Conservation (phyloP, 2,888 invertebrate genomes). For the Ctenicera cuprea region DNA sequence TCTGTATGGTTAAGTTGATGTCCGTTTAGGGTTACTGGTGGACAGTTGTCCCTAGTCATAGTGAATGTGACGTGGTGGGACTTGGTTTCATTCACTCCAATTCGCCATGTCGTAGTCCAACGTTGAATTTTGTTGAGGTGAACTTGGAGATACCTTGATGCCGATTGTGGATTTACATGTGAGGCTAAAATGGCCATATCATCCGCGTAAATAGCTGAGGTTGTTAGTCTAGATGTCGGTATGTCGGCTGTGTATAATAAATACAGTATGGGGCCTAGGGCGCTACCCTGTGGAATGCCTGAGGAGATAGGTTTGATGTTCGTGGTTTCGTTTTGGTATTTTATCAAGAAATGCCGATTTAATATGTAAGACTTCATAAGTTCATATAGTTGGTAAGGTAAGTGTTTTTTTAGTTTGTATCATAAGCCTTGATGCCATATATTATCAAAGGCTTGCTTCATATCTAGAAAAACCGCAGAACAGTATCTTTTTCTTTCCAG, state of each 20-base stretch:
- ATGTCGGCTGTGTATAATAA: too few relatives aligned
- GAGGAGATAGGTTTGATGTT: slow-evolving; percentile 2
- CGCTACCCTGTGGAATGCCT: slow-evolving; percentile 7
- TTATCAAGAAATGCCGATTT: slow-evolving; percentile 1
- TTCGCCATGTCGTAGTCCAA: background rate
- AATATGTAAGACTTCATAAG: slow-evolving; percentile 7
- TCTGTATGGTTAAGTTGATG: too few relatives aligned
- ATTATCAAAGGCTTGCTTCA: slow-evolving; percentile 3
- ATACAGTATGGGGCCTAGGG: too few relatives aligned
- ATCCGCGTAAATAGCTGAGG: background rate
- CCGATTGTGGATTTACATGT: background rate
- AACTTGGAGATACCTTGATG: background rate
- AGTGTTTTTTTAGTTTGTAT: background rate
- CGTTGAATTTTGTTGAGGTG: background rate
- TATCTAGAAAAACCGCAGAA: too few relatives aligned
- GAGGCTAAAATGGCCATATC: background rate
- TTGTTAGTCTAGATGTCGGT: too few relatives aligned
- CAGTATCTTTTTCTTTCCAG: too few relatives aligned
- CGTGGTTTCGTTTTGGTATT: slow-evolving; percentile 3
- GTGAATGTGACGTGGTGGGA: background rate
- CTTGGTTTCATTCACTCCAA: too few relatives aligned
- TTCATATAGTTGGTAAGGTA: slow-evolving; percentile 2
- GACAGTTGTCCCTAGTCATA: too few relatives aligned
- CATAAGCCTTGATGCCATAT: background rate
- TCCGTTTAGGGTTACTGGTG: too few relatives aligned